A percentile compares a stretch with the other conserved stretches of the same genome.
These are phyloP conservation scores for Pollenia amentaria DNA, from an alignment of 2,888 invertebrate genomes.

Conservation along the genomic window DNA sequence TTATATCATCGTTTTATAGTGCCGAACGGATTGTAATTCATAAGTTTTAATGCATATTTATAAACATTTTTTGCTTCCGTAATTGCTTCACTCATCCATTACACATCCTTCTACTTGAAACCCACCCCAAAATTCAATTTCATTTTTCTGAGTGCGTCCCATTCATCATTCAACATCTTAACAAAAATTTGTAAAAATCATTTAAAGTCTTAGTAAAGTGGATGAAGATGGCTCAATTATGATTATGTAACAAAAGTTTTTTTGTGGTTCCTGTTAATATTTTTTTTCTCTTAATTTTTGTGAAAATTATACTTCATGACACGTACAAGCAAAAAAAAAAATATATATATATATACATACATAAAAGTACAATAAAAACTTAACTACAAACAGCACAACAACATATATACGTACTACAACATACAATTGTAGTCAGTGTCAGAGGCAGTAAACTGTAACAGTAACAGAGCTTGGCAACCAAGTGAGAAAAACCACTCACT, in stretches of 20 bases:
- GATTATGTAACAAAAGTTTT: slow-evolving; percentile 32
- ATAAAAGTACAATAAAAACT: slow-evolving; percentile 26
- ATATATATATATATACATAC: neutral
- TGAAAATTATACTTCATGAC: slow-evolving; percentile 52
- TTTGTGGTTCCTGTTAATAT: slow-evolving; percentile 8
- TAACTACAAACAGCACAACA: neutral
- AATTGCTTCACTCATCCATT: neutral
- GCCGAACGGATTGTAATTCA: no score
- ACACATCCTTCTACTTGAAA: neutral
- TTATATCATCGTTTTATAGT: no score
- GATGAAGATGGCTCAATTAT: slow-evolving; percentile 62
- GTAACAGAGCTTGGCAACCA: slow-evolving; percentile 24
- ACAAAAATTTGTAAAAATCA: slow-evolving; percentile 48
- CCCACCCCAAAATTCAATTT: neutral
- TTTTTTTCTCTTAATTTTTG: neutral
- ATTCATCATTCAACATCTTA: slow-evolving; percentile 27
- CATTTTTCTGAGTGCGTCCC: neutral
- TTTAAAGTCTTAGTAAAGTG: slow-evolving; percentile 53
- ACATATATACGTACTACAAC: neutral
- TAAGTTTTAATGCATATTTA: no score
- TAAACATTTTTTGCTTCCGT: no score
- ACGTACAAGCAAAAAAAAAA: slow-evolving; percentile 44
- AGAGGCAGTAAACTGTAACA: slow-evolving; percentile 37
- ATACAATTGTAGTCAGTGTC: slow-evolving; percentile 22
- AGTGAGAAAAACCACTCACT: slow-evolving; percentile 42